Percentiles rank a stretch among this genome's conserved stretches.
phyloP scores from a whole-genome alignment of 2,888 invertebrate genomes.

The Lycaena phlaeas region DNA sequence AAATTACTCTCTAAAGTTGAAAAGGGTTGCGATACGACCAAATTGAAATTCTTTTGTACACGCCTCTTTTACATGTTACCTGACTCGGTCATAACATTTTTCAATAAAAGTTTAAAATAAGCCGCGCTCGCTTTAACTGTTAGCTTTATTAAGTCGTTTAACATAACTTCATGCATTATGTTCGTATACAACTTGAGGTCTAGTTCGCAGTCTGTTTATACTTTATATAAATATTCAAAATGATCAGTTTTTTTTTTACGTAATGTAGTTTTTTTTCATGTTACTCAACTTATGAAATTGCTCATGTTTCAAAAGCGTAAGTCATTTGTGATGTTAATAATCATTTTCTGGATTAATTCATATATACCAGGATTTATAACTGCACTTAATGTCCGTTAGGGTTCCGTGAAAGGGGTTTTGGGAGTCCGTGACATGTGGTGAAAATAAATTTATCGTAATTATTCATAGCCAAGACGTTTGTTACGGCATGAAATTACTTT shows the following conservation, averaged over 20 bases:
- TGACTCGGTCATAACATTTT: slow-evolving; percentile 54
- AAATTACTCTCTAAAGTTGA: slow-evolving; percentile 56
- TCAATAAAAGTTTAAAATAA: slow-evolving; percentile 31
- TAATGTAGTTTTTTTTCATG: background rate
- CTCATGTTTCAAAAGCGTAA: no score
- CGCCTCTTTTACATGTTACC: slow-evolving; percentile 60
- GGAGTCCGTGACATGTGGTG: no score
- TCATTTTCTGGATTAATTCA: no score
- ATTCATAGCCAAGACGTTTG: no score
- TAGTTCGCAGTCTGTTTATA: background rate
- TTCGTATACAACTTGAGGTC: background rate
- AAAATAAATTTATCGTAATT: no score
- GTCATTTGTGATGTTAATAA: no score
- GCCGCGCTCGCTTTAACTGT: slow-evolving; percentile 7
- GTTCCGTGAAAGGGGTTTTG: no score
- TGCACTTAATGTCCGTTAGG: no score
- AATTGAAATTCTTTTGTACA: slow-evolving; percentile 69
- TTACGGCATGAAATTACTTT: no score
- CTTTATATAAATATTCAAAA: slow-evolving; percentile 8
- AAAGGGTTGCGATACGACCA: slow-evolving; percentile 36
- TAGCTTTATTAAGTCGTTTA: slow-evolving; percentile 10
- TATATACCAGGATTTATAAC: no score
- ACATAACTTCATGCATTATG: slow-evolving; percentile 8
- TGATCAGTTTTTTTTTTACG: background rate
- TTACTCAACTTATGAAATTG: no score